Conservation (phyloP, 2,797 vertebrate genomes). For the Harpagifer antarcticus region DNA sequence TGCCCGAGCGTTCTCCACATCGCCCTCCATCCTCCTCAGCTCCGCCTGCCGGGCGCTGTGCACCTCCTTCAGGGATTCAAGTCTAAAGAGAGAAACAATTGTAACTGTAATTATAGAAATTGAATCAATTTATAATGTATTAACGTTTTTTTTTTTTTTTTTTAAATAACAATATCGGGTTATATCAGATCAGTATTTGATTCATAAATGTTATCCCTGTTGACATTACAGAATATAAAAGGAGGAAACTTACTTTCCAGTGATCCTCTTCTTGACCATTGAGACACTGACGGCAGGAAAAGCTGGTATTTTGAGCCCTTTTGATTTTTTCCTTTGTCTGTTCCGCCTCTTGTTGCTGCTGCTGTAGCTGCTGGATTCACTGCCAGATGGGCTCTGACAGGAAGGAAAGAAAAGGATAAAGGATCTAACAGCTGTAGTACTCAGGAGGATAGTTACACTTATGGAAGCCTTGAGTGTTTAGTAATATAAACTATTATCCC, state of each 20-base stretch:
- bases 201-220: neutral
- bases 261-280: constrained; percentile 89
- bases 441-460: neutral
- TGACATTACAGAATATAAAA: neutral
- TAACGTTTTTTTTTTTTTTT: no score
- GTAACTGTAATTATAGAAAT: no score
- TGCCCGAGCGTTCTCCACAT: constrained; percentile 85
- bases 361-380: constrained; percentile 69
- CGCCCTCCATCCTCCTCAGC: constrained; percentile 85
- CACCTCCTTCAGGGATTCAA: constrained; percentile 89
- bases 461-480: neutral
- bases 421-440: neutral
- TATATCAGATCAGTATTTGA: neutral
- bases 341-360: constrained; percentile 42
- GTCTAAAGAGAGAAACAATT: constrained; percentile 69
- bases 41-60: constrained; percentile 90
- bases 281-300: constrained; percentile 85
- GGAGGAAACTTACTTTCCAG: constrained; percentile 83
- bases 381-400: constrained; percentile 75
- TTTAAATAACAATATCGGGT: neutral
- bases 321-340: constrained; percentile 75
- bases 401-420: constrained; percentile 6
- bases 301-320: constrained; percentile 73
- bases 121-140: no score
- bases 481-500: neutral